phyloP scores from a whole-genome alignment of 2,113 vertebrate genomes.

The Epinephelus lanceolatus region DNA sequence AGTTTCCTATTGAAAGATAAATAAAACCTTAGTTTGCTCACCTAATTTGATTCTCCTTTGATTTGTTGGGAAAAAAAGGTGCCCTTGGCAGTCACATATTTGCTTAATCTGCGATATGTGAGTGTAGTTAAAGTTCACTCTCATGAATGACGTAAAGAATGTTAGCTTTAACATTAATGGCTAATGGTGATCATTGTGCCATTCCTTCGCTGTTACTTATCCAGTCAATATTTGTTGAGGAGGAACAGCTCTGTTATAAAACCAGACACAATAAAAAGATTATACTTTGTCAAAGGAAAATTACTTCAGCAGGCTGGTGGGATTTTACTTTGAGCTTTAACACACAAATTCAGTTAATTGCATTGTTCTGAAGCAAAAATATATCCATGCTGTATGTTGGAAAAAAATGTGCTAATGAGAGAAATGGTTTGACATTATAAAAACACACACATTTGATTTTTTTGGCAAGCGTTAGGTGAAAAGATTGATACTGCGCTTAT shows the following conservation, averaged over 20 bases:
- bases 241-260: not conserved
- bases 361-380: not conserved
- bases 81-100: not conserved
- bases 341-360: not conserved
- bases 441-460: not conserved
- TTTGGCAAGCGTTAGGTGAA: not conserved
- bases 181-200: not conserved
- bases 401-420: not conserved
- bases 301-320: not conserved
- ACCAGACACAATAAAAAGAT: not conserved
- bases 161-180: slow-evolving; percentile 8
- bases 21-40: not conserved
- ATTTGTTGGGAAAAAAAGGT: not conserved
- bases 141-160: not conserved
- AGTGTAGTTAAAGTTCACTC: not conserved
- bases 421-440: not conserved
- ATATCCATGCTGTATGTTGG: not conserved
- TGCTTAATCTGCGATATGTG: not conserved
- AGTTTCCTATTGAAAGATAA: not conserved
- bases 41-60: not conserved
- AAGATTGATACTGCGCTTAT: not conserved
- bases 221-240: slow-evolving; percentile 15
- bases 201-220: not conserved
- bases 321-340: not conserved
- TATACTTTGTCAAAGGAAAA: not conserved